phyloP scores from a whole-genome alignment of 2,797 vertebrate genomes.

The Benthosema pterotum region DNA sequence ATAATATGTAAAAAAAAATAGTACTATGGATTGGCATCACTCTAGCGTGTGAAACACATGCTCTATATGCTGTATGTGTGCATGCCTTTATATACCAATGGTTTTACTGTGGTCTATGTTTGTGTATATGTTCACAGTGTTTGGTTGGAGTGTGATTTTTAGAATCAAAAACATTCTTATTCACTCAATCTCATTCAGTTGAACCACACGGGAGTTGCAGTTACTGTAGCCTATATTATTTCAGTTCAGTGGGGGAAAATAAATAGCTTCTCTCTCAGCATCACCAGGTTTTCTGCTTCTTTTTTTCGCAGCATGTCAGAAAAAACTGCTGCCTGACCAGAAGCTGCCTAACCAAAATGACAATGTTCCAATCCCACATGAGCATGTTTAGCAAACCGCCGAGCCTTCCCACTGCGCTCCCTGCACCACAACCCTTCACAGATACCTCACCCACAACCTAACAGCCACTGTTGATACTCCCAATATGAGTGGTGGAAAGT shows the following conservation, averaged over 20 bases:
- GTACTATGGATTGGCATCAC: no score
- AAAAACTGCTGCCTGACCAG: slow-evolving; percentile 24
- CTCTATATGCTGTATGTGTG: not conserved
- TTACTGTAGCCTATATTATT: no score
- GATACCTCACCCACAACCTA: slow-evolving; percentile 5
- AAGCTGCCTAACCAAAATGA: slow-evolving; percentile 30
- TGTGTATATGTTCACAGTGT: no score
- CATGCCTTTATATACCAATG: not conserved
- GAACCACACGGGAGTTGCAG: no score
- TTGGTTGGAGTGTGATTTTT: not conserved
- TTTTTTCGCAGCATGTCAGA: not conserved
- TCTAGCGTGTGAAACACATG: no score
- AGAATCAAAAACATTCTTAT: not conserved
- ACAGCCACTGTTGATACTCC: not conserved
- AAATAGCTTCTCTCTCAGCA: no score
- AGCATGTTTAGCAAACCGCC: slow-evolving; percentile 43
- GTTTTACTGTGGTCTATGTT: no score
- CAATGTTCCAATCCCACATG: slow-evolving; percentile 39
- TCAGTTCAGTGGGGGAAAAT: no score
- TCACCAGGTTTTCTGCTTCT: not conserved
- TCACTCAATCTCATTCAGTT: slow-evolving; percentile 1
- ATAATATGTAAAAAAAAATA: no score
- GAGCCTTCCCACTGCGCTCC: slow-evolving; percentile 29
- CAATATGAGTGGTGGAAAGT: no score
- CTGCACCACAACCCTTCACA: slow-evolving; percentile 41